Evolutionary conservation across 2,888 invertebrate species (phyloP), one percentile per base, ranked within the genome.

Genomic region (Cylindroiulus punctatus): DNA sequence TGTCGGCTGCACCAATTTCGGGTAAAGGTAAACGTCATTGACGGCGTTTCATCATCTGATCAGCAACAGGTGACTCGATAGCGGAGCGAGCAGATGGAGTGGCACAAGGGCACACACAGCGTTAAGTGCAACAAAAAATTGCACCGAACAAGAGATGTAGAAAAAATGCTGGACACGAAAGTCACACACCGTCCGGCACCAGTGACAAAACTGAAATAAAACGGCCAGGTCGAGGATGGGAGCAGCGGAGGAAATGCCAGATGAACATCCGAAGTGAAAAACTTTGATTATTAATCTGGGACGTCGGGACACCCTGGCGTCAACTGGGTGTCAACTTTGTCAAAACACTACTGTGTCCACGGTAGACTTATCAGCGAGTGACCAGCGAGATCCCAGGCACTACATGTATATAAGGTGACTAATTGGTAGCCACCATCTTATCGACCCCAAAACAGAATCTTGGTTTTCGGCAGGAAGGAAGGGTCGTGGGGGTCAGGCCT

Each of bases 21-120:
- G 82, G 82, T 82, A 83, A 83, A 83, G 42, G 83, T 83, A 83
- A 82, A 83, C 40, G 40, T 83, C 83, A 83, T 40, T 83, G 44
- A 83, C 40, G 44, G 30, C 30, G 76, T 76, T 76, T 76, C 76
- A 76, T 76, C 76, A 76, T 76, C 76, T 76, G 76, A 76, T 76
- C 76, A 30, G 76, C 76, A 76, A 76, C 76, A 76, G 76, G 76
- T 76, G 76, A 76, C 26, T 65, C 57, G 57, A 5, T 19, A n/a
- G 19, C 19, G 19, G 52, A 65, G 10, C 22, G 5, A 22, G 57
- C 57, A 65, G 57, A 65, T 76, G 76, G 76, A 76, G 76, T 76
- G 76, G 76, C 76, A 76, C 76, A 30, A 76, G 76, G 76, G 76
- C 76, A 76, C 0, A 14, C 26, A 30, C 26, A 3, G 22, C 8